Evolutionary conservation across 2,113 vertebrate species (phyloP), one percentile per base, ranked within the genome.

Genomic region (Numenius arquata): DNA sequence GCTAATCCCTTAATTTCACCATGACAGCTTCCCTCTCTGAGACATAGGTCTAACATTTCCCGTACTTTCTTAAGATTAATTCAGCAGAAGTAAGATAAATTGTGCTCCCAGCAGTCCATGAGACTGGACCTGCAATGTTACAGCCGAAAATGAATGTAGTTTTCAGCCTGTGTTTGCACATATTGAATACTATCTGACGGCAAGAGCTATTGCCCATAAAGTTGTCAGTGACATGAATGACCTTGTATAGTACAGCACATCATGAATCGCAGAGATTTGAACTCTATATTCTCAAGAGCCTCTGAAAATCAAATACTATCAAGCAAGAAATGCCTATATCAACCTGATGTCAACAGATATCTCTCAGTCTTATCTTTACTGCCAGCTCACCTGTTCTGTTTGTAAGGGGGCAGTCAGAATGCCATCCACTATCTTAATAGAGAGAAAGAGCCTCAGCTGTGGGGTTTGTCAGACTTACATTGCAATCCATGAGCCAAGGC

Each of bases 261-360:
- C 56, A 91, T 43, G 56, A 63, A 68, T 92, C 73, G 32, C 62
- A 62, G 58, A 78, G 41, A 89, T 63, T 17, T 84, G 40, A 90
- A 41, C 88, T 81, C n/a, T 80, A 72, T 84, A 89, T 78, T 96
- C 80, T 85, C 68, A 53, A 68, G 62, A 78, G 65, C 25, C 48
- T 90, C 71, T 81, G 65, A 81, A 96, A 93, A 94, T 94, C 92
- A 75, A 93, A 89, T n/a, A n/a, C 32, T 66, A 62, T 62, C 34
- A 85, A 70, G 85, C 67, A 85, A 85, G 66, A 85, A 94, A 81
- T 65, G 52, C 61, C 85, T 94, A 4, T 78, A 81, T 96, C 86
- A 88, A 84, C 68, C 48, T 89, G 30, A 63, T 81, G 72, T 27
- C 65, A 90, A 43, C 47, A 75, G 65, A 40, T 43, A 40, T 61